Evolutionary conservation across 2,797 vertebrate genomes (phyloP).

Genomic region (Girardinus metallicus): DNA sequence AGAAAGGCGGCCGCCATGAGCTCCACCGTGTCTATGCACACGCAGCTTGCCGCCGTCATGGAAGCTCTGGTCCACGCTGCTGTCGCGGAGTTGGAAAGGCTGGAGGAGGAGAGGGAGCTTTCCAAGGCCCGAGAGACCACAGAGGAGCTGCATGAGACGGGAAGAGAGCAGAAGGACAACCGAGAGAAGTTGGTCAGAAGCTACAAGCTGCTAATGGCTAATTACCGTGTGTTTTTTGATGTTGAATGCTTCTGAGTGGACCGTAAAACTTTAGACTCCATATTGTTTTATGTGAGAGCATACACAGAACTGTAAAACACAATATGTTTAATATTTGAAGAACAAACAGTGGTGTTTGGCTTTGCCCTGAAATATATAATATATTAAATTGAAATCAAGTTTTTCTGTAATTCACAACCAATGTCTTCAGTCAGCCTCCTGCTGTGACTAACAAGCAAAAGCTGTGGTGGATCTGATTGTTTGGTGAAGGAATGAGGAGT

Average conservation of each 20-base stretch:
- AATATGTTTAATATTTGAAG: background rate
- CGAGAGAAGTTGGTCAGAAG: conserved; percentile 65
- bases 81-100: conserved; percentile 71
- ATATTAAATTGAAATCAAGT: too few relatives aligned
- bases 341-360: background rate
- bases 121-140: background rate
- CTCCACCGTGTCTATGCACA: conserved; percentile 53
- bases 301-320: background rate
- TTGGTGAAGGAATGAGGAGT: too few relatives aligned
- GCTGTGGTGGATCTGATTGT: too few relatives aligned
- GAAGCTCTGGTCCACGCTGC: conserved; percentile 77
- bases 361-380: background rate
- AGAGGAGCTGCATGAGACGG: background rate
- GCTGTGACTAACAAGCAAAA: too few relatives aligned
- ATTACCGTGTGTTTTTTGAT: background rate
- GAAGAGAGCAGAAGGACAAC: background rate
- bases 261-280: background rate
- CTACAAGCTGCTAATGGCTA: background rate
- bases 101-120: conserved; percentile 52
- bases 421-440: too few relatives aligned
- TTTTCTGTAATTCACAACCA: too few relatives aligned
- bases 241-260: background rate
- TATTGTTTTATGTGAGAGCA: background rate
- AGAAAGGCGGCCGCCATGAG: conserved; percentile 57
- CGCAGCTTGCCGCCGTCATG: conserved; percentile 75